These are phyloP conservation scores for Mohoua ochrocephala DNA, from an alignment of 2,113 vertebrate species.

Conservation along the genomic window DNA sequence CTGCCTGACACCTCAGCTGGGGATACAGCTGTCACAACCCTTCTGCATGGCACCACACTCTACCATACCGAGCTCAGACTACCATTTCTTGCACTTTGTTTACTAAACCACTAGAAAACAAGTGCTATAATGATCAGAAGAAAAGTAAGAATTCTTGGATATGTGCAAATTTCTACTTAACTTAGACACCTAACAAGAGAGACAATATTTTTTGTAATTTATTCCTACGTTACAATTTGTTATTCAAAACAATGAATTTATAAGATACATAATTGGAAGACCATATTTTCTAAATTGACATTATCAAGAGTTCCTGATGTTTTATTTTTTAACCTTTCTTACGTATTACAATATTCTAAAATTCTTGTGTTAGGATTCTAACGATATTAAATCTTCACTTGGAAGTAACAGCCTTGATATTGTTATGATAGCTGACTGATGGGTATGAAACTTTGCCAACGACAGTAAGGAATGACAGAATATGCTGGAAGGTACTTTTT, in stretches of 20 bases:
- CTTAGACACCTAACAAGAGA: background rate
- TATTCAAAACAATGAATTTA: background rate
- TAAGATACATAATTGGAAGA: background rate
- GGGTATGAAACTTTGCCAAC: background rate
- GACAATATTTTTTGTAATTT: background rate
- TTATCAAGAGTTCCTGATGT: background rate
- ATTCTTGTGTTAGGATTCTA: background rate
- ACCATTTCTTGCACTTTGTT: background rate
- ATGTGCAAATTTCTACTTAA: background rate
- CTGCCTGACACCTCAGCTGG: background rate
- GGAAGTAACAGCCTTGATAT: background rate
- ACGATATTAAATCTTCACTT: background rate
- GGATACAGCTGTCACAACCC: fast-evolving
- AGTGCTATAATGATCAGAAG: background rate
- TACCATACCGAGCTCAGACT: background rate
- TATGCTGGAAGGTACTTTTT: background rate
- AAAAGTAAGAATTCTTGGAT: background rate
- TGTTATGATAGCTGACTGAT: background rate
- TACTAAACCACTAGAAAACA: background rate
- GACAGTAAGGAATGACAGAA: background rate
- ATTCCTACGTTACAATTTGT: background rate
- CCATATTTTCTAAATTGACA: background rate
- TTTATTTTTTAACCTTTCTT: background rate
- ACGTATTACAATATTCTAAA: background rate
- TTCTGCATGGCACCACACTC: background rate